Evolutionary conservation across 2,888 invertebrate genomes (phyloP), one percentile per base, ranked within the genome.

Genomic region (Nemotelus nigrinus): DNA sequence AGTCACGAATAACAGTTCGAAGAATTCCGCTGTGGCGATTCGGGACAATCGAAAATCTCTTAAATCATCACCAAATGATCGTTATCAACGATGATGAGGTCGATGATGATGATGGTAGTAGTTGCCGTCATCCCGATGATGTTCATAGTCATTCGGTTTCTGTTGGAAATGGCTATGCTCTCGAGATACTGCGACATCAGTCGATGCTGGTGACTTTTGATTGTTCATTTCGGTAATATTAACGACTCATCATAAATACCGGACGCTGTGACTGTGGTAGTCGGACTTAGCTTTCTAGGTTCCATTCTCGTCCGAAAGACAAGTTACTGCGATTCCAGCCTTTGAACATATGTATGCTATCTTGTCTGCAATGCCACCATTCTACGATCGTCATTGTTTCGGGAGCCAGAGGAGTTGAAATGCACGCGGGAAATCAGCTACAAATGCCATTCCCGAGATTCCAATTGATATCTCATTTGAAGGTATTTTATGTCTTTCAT

Each of bases 391-490:
- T 74, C 78, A 78, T 76, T 78, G 67, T 74, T 55, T 55, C 53
- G 67, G n/a, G 50, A 67, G 39, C 79, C 71, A 67, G 50, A n/a
- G 47, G n/a, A 39, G 41, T 50, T 39, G 43, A 67, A 77, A 60
- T 50, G 58, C 65, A 78, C 72, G 78, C 71, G 72, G 71, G 78
- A 79, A 79, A 79, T 79, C 78, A 81, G 81, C 80, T 81, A 81
- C 81, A 81, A 81, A 81, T 81, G 80, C 81, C 82, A 82, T 82
- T 81, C 80, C 80, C 79, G 78, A 80, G 81, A 82, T 82, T 81
- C 82, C 82, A 81, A 80, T 82, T 82, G 81, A 82, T 82, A 82
- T 81, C 81, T 81, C 81, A 81, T 81, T 81, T 80, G 81, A 80
- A 80, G 80, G 77, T 80, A 80, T 81, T 80, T 80, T 70, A 79